phyloP scores from a whole-genome alignment of 2,888 invertebrate species.

The Plebejus argus region DNA sequence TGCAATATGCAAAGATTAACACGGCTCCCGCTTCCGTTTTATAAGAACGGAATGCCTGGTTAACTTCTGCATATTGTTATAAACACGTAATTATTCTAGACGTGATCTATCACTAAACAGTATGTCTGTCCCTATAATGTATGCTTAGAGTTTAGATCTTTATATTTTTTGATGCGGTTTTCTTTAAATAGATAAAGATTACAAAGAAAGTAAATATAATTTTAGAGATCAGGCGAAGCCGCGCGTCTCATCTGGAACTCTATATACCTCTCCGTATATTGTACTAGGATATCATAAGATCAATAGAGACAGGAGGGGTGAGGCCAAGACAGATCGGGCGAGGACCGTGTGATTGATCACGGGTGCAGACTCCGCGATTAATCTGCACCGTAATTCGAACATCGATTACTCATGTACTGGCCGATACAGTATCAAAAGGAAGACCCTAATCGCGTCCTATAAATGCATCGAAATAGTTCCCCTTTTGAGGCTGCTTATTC shows the following conservation, averaged over 20 bases:
- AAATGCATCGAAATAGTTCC: not conserved
- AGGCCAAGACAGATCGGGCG: not conserved
- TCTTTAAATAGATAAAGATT: too few relatives aligned
- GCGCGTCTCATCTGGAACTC: not conserved
- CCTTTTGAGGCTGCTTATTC: not conserved
- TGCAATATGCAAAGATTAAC: too few relatives aligned
- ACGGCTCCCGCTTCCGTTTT: too few relatives aligned
- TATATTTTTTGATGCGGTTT: too few relatives aligned
- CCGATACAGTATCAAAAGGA: not conserved
- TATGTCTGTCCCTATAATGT: too few relatives aligned
- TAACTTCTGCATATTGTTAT: too few relatives aligned
- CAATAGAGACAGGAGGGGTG: not conserved
- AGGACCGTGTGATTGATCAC: slow-evolving; percentile 13
- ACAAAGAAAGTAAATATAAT: not conserved
- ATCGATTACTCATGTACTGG: slow-evolving; percentile 5
- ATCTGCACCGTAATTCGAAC: not conserved
- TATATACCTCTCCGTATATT: not conserved
- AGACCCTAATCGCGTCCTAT: not conserved
- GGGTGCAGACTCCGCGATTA: not conserved
- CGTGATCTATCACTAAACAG: too few relatives aligned
- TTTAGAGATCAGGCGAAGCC: not conserved
- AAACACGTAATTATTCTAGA: too few relatives aligned
- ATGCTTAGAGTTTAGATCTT: too few relatives aligned
- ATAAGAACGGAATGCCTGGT: too few relatives aligned
- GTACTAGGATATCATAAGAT: not conserved